phyloP scores from a whole-genome alignment of 2,113 vertebrate genomes.

The Melanerpes formicivorus region DNA sequence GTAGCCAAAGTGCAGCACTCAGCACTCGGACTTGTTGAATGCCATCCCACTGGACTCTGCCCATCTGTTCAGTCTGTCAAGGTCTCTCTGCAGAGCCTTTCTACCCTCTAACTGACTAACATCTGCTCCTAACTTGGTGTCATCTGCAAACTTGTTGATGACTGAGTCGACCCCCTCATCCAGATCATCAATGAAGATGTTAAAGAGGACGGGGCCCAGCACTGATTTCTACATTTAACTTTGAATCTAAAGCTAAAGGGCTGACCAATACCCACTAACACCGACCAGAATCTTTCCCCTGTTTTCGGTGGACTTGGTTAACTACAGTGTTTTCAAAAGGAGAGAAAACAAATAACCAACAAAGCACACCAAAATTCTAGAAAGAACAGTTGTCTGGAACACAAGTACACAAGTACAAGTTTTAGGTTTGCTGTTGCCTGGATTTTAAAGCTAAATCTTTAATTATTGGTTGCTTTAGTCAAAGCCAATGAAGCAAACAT shows the following conservation, averaged over 20 bases:
- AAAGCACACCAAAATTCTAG: not conserved
- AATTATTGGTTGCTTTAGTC: not conserved
- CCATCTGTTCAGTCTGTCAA: too few species aligned
- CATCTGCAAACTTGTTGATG: too few species aligned
- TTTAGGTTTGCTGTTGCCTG: not conserved
- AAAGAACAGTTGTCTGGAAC: not conserved
- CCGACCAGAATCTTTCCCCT: not conserved
- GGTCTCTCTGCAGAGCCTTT: too few species aligned
- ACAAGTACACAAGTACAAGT: not conserved
- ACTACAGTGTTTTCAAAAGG: not conserved
- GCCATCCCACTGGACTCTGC: too few species aligned
- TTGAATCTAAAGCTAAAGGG: not conserved
- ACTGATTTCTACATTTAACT: not conserved
- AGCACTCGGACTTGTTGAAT: too few species aligned
- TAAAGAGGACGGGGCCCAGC: too few species aligned
- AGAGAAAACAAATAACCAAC: not conserved
- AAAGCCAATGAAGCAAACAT: not conserved
- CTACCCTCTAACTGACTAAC: too few species aligned
- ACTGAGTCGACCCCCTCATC: too few species aligned
- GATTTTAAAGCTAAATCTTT: not conserved
- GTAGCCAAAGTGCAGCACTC: too few species aligned
- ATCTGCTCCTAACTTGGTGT: too few species aligned
- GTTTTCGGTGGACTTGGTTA: not conserved
- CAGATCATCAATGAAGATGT: too few species aligned
- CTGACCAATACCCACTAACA: not conserved